A percentile compares a stretch with the other conserved stretches of the same genome.
phyloP scores from a whole-genome alignment of 2,113 vertebrate species.

The Neodon shergylaensis region DNA sequence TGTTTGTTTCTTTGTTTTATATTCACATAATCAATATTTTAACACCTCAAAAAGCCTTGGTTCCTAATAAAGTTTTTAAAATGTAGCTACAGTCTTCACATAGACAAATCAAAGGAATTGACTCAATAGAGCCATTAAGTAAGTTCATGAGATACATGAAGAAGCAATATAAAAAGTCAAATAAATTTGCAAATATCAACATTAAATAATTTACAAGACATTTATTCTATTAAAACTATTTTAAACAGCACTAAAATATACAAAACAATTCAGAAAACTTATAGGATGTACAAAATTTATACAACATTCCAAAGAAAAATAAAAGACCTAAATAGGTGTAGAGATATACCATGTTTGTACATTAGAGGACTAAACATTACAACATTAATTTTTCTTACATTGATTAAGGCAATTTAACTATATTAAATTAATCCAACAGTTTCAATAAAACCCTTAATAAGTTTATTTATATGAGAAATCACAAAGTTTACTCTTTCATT shows the following conservation, averaged over 20 bases:
- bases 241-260: conserved; percentile 8
- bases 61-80: conserved; percentile 40
- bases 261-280: neutral
- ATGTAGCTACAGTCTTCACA: neutral
- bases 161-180: neutral
- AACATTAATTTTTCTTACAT: neutral
- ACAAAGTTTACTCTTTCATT: neutral
- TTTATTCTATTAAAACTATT: neutral
- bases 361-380: neutral
- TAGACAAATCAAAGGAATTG: conserved; percentile 2
- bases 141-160: neutral
- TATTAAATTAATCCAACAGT: neutral
- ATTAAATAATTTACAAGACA: conserved; percentile 30
- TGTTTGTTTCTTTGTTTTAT: neutral
- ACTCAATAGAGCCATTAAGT: neutral
- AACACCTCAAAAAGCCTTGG: neutral
- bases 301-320: neutral
- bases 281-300: neutral
- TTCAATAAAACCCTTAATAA: conserved; percentile 6
- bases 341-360: neutral
- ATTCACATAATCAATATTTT: neutral
- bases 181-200: neutral
- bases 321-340: neutral
- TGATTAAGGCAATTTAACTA: neutral
- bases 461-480: neutral